phyloP scores from a whole-genome alignment of 2,888 invertebrate genomes.

The Apamea epomidion region DNA sequence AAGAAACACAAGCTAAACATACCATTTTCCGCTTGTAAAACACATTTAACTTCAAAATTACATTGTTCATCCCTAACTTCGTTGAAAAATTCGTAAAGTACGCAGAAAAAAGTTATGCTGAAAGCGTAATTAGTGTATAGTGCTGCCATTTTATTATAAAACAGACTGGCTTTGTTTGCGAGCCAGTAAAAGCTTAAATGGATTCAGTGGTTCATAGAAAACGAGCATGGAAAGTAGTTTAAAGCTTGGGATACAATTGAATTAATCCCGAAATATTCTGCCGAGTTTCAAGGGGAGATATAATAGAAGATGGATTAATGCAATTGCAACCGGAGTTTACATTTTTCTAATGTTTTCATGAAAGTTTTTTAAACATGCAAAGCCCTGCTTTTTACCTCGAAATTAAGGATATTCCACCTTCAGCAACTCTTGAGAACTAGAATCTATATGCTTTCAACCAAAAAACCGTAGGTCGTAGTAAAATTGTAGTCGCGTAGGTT shows the following conservation, averaged over 20 bases:
- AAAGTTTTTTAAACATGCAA: too few species aligned
- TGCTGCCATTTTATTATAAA: constrained; percentile 37
- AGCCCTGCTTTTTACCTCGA: background rate
- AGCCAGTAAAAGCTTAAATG: constrained; percentile 48
- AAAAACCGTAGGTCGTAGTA: background rate
- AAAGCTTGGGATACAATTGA: constrained; percentile 23
- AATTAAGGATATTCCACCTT: background rate
- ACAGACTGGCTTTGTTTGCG: constrained; percentile 26
- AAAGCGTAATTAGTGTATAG: constrained; percentile 42
- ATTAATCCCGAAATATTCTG: constrained; percentile 18
- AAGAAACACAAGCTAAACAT: background rate
- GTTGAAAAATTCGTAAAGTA: constrained; percentile 8
- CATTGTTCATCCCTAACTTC: background rate
- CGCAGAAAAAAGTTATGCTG: constrained; percentile 6
- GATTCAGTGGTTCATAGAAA: constrained; percentile 25
- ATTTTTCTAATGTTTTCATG: background rate
- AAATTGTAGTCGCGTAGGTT: background rate
- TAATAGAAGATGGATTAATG: background rate
- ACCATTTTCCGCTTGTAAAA: background rate
- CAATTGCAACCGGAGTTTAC: background rate
- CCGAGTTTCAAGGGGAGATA: background rate
- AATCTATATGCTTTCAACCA: background rate
- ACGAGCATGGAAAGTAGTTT: constrained; percentile 11
- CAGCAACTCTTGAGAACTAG: background rate
- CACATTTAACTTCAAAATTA: background rate